Evolutionary conservation across 2,797 vertebrate species (phyloP), one percentile per base, ranked within the genome.

Genomic region (Dermochelys coriacea): DNA sequence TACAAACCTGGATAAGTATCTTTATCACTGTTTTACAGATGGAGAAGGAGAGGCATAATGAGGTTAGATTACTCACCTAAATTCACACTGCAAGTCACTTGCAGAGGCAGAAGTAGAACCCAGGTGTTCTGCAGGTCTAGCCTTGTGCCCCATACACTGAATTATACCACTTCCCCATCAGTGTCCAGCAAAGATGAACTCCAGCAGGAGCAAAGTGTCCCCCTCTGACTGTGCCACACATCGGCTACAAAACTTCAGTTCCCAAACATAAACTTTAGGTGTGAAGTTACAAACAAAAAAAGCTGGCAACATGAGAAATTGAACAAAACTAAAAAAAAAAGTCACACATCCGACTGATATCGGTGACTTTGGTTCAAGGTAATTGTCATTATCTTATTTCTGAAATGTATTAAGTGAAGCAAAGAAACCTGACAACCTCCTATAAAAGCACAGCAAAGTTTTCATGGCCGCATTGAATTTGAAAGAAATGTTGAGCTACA

Each of bases 251-350:
- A 93, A 89, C 3, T 82, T 90, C 87, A 0, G 0, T 51, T 94
- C 50, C 77, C 12, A 80, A 84, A 57, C 0, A 37, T 0, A 0
- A 47, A 37, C 11, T 84, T 89, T 52, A 95, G 78, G 23, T 74
- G 34, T 84, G 25, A 11, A 19, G 25, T 64, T 82, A 92, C 77
- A 88, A 34, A n/a, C 14, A 49, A 83, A 6, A 89, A 92, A 89
- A 12, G 4, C 85, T 92, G 45, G 5, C 61, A 89, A 82, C 84
- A 84, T 47, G 0, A 80, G 47, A 85, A 90, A 90, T 82, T 89
- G 12, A 88, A 83, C 4, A 89, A 87, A 84, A 83, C 8, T 80
- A 52, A 84, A 21, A 91, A 87, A 93, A n/a, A 71, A 61, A 45
- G 29, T 0, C 0, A 25, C 18, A 81, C 29, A 80, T 50, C 47